Conservation (phyloP, 2,888 invertebrate genomes). For the Heteromyza rotundicornis region DNA sequence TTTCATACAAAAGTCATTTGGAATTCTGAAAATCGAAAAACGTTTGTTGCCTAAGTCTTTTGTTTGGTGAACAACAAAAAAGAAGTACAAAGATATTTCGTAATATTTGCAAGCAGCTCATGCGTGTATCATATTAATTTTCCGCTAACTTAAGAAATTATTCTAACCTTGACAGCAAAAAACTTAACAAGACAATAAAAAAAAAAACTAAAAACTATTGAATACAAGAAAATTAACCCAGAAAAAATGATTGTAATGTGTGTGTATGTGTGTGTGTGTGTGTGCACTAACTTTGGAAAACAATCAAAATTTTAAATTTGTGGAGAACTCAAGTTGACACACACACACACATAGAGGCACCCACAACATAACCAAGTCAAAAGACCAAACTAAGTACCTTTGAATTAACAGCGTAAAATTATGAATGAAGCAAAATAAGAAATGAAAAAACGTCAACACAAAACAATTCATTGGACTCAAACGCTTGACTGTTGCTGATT, state of each 20-base stretch:
- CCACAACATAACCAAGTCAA: neutral
- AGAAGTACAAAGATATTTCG: neutral
- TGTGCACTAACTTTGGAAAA: neutral
- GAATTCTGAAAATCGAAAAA: neutral
- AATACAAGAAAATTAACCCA: slow-evolving; percentile 12
- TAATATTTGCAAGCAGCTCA: slow-evolving; percentile 9
- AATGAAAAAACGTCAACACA: slow-evolving; percentile 2
- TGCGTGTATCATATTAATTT: slow-evolving; percentile 43
- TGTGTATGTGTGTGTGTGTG: slow-evolving; percentile 4
- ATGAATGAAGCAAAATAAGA: neutral
- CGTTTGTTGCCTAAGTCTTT: slow-evolving; percentile 43
- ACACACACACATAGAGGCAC: neutral
- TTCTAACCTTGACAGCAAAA: slow-evolving; percentile 59
- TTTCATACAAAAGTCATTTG: neutral
- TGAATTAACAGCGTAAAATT: neutral
- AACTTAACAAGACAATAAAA: slow-evolving; percentile 30
- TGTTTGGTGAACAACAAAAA: slow-evolving; percentile 30
- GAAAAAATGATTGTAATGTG: neutral
- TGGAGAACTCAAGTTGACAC: neutral
- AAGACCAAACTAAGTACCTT: neutral
- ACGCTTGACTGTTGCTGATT: slow-evolving; percentile 37
- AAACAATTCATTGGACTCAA: slow-evolving; percentile 41
- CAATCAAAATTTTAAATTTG: neutral
- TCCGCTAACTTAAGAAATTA: slow-evolving; percentile 53
- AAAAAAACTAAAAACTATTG: slow-evolving; percentile 7